A percentile compares a stretch with the other conserved stretches of the same genome.
Evolutionary conservation across 2,113 vertebrate species (phyloP).

Genomic region (Aspiorhynchus laticeps): DNA sequence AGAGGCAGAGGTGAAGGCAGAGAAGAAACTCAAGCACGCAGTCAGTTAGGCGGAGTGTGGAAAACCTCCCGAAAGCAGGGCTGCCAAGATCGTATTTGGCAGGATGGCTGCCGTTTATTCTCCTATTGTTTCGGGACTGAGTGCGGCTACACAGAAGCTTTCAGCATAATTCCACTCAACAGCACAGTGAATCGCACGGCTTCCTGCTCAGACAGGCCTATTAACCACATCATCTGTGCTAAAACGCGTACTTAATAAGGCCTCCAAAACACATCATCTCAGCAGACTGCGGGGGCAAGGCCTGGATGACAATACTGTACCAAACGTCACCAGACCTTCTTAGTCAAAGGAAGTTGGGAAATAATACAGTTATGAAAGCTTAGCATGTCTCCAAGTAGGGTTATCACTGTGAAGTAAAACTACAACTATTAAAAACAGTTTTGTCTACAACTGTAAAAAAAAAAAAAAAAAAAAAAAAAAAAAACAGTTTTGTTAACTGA

Average conservation of each 20-base stretch:
- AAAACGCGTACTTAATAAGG: conserved; percentile 59
- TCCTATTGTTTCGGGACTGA: conserved; percentile 40
- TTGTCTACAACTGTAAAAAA: too few relatives aligned
- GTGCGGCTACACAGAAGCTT: conserved; percentile 51
- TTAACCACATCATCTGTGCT: conserved; percentile 66
- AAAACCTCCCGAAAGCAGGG: conserved; percentile 22
- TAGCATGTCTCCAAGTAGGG: background rate
- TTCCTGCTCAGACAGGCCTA: conserved; percentile 68
- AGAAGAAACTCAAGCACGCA: background rate
- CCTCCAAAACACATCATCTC: conserved; percentile 60
- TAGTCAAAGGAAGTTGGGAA: conserved; percentile 14
- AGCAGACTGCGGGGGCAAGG: conserved; percentile 48
- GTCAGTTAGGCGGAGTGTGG: conserved; percentile 23
- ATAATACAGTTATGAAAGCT: conserved; percentile 35
- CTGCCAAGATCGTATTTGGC: conserved; percentile 63
- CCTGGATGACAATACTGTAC: background rate
- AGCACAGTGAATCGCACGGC: conserved; percentile 58
- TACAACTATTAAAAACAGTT: background rate
- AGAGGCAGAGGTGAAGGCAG: conserved; percentile 24
- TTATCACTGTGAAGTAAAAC: background rate
- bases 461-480: too few relatives aligned
- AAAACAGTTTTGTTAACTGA: too few relatives aligned
- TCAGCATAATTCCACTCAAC: conserved; percentile 67
- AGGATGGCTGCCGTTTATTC: conserved; percentile 33
- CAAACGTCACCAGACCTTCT: conserved; percentile 20